These are phyloP conservation scores for Gymnothorax javanicus DNA, from an alignment of 2,797 vertebrate genomes.

Conservation along the genomic window DNA sequence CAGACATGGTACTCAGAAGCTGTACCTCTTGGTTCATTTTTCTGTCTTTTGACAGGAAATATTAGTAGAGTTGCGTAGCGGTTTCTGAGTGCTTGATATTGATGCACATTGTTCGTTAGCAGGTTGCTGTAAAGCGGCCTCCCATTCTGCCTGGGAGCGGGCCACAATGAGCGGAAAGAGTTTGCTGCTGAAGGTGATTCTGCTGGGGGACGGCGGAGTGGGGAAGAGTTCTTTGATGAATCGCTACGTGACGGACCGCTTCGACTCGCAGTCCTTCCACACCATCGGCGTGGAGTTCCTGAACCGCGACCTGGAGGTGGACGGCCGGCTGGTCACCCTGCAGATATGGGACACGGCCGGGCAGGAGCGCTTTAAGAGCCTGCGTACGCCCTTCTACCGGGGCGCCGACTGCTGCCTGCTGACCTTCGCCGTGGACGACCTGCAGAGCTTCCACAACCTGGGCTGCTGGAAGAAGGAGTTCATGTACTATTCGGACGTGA, in stretches of 20 bases:
- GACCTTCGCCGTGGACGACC: slow-evolving; percentile 92
- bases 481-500: slow-evolving; percentile 90
- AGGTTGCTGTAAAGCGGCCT: slow-evolving; percentile 30
- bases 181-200: slow-evolving; percentile 92
- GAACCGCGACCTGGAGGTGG: slow-evolving; percentile 95
- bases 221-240: slow-evolving; percentile 98
- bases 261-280: slow-evolving; percentile 97
- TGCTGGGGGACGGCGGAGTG: slow-evolving; percentile 95
- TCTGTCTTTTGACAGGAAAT: neutral
- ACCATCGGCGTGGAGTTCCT: slow-evolving; percentile 98
- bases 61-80: neutral
- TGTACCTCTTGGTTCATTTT: neutral
- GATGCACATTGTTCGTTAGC: neutral
- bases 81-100: neutral
- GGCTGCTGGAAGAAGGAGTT: slow-evolving; percentile 96
- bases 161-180: slow-evolving; percentile 91
- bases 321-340: slow-evolving; percentile 91
- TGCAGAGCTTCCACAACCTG: slow-evolving; percentile 96
- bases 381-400: slow-evolving; percentile 94
- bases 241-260: slow-evolving; percentile 96
- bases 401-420: slow-evolving; percentile 97
- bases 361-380: slow-evolving; percentile 95
- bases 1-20: neutral
- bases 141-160: slow-evolving; percentile 22
- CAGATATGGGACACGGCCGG: slow-evolving; percentile 99